Evolutionary conservation across 53 echinoderm and acorn worm genomes (phyloP).

Genomic region (Luidia sarsii): DNA sequence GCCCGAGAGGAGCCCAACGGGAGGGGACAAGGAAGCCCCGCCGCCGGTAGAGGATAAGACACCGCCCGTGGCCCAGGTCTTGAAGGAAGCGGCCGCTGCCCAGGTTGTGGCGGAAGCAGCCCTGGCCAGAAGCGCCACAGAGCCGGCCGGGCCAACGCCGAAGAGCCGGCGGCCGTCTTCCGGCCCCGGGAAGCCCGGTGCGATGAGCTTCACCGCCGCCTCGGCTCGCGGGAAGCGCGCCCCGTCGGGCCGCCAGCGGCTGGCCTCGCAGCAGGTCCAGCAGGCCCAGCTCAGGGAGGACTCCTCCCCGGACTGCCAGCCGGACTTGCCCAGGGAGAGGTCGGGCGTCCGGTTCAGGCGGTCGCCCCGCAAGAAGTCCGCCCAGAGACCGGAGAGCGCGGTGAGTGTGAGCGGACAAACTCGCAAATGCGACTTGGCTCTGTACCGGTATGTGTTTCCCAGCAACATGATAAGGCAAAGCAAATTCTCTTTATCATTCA

Average conservation of each 20-base stretch:
- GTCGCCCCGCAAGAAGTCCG: conserved; percentile 19
- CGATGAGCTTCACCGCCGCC: not conserved
- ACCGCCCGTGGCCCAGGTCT: not conserved
- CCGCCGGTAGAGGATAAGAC: not conserved
- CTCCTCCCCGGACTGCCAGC: conserved; percentile 6
- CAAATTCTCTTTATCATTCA: too few species aligned
- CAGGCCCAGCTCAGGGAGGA: conserved; percentile 9
- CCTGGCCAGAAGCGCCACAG: not conserved
- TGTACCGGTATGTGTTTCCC: too few species aligned
- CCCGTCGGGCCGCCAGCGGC: not conserved
- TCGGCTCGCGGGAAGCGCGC: conserved; percentile 14
- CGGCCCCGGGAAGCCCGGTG: not conserved
- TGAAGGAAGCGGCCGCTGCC: conserved; percentile 5
- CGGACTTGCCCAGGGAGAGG: conserved; percentile 24
- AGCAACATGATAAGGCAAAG: too few species aligned
- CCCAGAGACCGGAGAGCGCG: not conserved
- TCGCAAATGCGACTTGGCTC: too few species aligned
- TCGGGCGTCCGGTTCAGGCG: conserved; percentile 30
- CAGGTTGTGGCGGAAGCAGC: not conserved
- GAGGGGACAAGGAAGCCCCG: not conserved
- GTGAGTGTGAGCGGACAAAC: conserved; percentile 1
- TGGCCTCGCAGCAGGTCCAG: conserved; percentile 24
- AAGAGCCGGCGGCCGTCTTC: not conserved
- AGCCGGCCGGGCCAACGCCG: conserved; percentile 3
- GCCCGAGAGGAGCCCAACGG: not conserved